Base-by-base conservation (phyloP, 2,888 invertebrate species). In the Salpingus planirostris region DNA sequence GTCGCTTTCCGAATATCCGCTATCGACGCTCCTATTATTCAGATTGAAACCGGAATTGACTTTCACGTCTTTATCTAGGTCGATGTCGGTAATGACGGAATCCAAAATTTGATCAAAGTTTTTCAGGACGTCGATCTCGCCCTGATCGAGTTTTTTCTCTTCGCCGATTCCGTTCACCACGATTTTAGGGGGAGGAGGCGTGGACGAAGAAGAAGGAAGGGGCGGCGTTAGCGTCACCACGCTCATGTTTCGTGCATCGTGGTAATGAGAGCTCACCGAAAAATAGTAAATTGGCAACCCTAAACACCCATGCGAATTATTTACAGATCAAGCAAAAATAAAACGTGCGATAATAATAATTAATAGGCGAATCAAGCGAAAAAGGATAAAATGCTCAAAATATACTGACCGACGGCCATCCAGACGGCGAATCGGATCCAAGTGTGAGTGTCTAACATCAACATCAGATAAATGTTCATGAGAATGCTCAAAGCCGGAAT, bases 361-460 rank as follows among this genome's bases (percentile, higher is more conserved):
- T 27, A 15, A 27, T 33, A 15, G 10, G 15, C 12, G 26, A 26
- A 21, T 12, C n/a, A 27, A 15, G 11, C 39, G 28, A 31, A 21
- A 31, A 35, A 36, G 6, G 6, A 12, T 13, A 26, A 4, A n/a
- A 26, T 5, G 13, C 3, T 21, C 2, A 2, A 24, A 2, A 29
- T 31, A 13, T 23, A 63, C 75, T 70, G 63, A 84, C 91, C 91
- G 42, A 89, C 63, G 7, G 62, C 57, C 68, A 90, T 76, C 91
- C 91, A 92, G 15, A 87, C 66, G 2, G 66, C 67, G 55, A 90
- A 85, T 44, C 88, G 66, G n/a, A 88, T 68, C 91, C 92, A 92
- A 0, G 91, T 91, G 42, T 73, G 68, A 1, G 62, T 49, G 43
- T 83, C 82, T 45, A 92, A 67, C 62, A 86, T 76, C 33, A 86